Percentiles rank a stretch among this genome's conserved stretches.
These are phyloP conservation scores for Rissa tridactyla DNA, from an alignment of 2,113 vertebrate species.

Conservation along the genomic window DNA sequence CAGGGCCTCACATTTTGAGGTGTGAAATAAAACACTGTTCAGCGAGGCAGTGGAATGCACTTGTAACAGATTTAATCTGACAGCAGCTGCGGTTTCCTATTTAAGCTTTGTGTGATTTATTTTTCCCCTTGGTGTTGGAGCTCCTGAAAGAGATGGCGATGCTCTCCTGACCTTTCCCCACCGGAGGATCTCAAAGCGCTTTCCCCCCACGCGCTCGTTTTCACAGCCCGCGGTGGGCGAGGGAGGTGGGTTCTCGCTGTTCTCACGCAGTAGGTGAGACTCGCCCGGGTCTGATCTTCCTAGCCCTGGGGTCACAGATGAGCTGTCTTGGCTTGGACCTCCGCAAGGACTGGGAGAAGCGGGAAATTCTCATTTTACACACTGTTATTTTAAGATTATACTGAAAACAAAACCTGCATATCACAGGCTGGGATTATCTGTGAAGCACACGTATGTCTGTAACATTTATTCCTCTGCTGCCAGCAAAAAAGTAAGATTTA, in stretches of 20 bases:
- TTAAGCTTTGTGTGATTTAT: conserved; percentile 30
- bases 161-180: conserved; percentile 43
- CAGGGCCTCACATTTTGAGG: conserved; percentile 51
- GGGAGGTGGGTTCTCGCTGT: background rate
- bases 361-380: background rate
- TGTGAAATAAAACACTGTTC: conserved; percentile 65
- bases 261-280: background rate
- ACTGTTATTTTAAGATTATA: background rate
- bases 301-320: background rate
- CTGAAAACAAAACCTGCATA: background rate
- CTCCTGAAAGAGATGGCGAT: background rate
- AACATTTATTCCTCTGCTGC: background rate
- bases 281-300: background rate
- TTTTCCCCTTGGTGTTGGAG: conserved; percentile 39
- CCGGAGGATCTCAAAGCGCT: background rate
- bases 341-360: background rate
- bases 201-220: background rate
- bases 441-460: background rate
- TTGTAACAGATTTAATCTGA: conserved; percentile 67
- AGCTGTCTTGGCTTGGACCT: background rate
- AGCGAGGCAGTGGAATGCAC: conserved; percentile 19
- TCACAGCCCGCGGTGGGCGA: background rate
- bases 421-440: background rate
- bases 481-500: background rate
- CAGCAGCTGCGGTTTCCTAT: conserved; percentile 64